These are phyloP conservation scores for Heliconius erato DNA, from an alignment of 2,888 invertebrate genomes.

Conservation along the genomic window DNA sequence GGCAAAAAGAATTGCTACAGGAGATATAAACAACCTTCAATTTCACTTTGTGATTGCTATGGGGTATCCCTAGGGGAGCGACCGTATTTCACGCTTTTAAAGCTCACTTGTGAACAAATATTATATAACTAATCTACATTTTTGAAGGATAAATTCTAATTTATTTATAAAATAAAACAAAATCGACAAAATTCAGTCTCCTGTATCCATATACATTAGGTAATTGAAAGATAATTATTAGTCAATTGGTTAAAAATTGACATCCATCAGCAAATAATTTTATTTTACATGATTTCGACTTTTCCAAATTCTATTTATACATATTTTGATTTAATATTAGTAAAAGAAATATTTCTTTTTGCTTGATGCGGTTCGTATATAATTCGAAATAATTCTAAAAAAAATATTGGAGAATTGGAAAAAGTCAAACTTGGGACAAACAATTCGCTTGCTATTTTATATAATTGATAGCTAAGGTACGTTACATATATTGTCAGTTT, in stretches of 20 bases:
- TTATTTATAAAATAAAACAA: constrained; percentile 30
- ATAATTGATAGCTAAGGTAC: not conserved
- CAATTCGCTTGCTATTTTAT: not conserved
- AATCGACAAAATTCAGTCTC: constrained; percentile 58
- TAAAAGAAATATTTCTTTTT: not conserved
- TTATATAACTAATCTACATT: constrained; percentile 23
- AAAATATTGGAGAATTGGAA: not conserved
- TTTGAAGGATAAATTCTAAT: constrained; percentile 24
- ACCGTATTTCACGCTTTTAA: constrained; percentile 37
- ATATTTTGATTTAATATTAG: not conserved
- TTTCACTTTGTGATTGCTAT: constrained; percentile 37
- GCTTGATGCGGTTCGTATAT: not conserved
- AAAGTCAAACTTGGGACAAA: constrained; percentile 3
- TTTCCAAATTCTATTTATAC: not conserved
- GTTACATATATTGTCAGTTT: constrained; percentile 41
- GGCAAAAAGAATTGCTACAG: constrained; percentile 23
- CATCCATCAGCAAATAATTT: constrained; percentile 26
- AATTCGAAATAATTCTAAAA: not conserved
- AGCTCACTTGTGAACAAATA: constrained; percentile 36
- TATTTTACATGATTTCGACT: constrained; percentile 10
- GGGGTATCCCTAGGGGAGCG: constrained; percentile 38
- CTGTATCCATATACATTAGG: constrained; percentile 56
- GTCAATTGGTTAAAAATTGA: constrained; percentile 56
- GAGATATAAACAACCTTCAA: constrained; percentile 49
- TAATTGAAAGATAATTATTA: constrained; percentile 49